Evolutionary conservation across 1,140 invertebrate genomes (phyloP), one percentile per base, ranked within the genome.

Genomic region (Pseudomyrmex gracilis): DNA sequence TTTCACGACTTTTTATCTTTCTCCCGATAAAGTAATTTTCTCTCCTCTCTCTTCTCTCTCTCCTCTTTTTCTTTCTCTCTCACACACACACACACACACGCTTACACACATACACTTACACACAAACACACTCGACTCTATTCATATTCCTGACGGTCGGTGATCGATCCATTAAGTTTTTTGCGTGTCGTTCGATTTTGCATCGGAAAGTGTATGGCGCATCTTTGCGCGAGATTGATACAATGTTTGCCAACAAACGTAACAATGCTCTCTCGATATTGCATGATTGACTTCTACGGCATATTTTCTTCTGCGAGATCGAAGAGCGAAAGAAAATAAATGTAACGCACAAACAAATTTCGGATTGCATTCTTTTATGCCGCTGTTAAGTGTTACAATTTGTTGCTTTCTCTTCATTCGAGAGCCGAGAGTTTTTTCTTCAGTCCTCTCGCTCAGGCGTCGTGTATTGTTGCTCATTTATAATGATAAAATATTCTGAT

Each of bases 121-220:
- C 34, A 7, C 34, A 5, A 0, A 34, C 34, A 49, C 63, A 17
- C 51, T 51, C 63, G 24, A 43, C 53, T 64, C 63, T 68, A 68
- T 78, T 78, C 57, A 68, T 12, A 78, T 78, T 78, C 74, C 49
- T 57, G 74, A 77, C 74, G 51, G 34, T 8, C 20, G 22, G 34
- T 78, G 74, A 78, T 78, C 74, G 74, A 78, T 78, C 74, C 34
- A 78, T 78, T 78, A 78, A 78, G 74, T 51, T 68, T 68, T 47
- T 45, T 17, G 24, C 74, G 49, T 12, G 17, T 20, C 17, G 13
- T 49, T 45, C 24, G 49, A 45, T 47, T 57, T 68, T 57, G 51
- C 64, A 68, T 24, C 13, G 34, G 9, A 10, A 67, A 24, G 24
- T 24, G 17, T 12, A 22, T 5, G 57, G 15, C 45, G 74, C 63